Evolutionary conservation across 2,113 vertebrate genomes (phyloP), one percentile per base, ranked within the genome.

Genomic region (Coptodon bakossiorum): DNA sequence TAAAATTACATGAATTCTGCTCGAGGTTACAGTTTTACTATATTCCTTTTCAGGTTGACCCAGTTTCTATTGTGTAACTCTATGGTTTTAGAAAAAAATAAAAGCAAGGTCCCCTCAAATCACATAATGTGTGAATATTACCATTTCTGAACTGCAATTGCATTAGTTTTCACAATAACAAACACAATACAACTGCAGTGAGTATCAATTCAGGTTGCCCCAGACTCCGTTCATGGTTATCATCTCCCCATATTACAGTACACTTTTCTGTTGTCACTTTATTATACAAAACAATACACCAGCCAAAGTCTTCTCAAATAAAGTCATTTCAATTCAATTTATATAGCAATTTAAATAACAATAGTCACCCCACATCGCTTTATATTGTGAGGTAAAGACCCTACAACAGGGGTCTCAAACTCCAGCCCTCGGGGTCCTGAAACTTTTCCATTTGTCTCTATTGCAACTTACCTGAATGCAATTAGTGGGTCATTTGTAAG

Each of bases 381-480:
- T 66, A 66, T 66, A 66, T 38, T 38, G 31, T 66, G 27, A 66
- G 61, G 9, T n/a, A 66, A 38, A 66, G 61, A 66, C 34, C 34
- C 19, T 38, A 5, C 61, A 66, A 38, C 31, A 63, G 59, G 59
- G 17, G 17, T 0, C 17, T 63, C 9, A 36, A 36, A 34, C 4
- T 63, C 3, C 59, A 34, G 29, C 16, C 9, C 29, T 61, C 0
- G 1, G 16, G 5, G 16, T 11, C 59, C 59, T 34, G 29, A 63
- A 63, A 34, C 59, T 19, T 63, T 63, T 63, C 59, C 29, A 34
- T 34, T 10, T 11, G 9, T 19, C 9, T 29, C 5, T 34, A 34
- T 63, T 3, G 59, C 59, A 63, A 1, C 0, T 61, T 34, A 34
- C 29, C 57, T 34, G 57, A 61, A 61, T 34, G 9, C 0, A 34